Evolutionary conservation across 1,140 invertebrate genomes (phyloP).

Genomic region (Mercenaria mercenaria): DNA sequence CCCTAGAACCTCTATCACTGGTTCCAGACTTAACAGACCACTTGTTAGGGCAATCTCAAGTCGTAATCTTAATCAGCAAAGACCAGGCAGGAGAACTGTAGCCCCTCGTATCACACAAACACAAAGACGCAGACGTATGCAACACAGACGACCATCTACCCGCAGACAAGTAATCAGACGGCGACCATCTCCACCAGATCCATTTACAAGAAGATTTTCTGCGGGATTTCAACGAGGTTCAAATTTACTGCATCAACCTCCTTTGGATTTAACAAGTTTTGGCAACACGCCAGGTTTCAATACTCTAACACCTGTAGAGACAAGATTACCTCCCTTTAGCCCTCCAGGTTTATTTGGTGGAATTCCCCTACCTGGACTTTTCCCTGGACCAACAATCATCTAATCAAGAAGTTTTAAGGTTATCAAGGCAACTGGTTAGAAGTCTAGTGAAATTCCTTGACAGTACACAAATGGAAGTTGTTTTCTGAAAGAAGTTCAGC

Average conservation of each 20-base stretch:
- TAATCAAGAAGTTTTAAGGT: background rate
- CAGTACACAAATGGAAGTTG: too few species aligned
- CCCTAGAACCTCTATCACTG: background rate
- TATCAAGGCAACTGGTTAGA: too few species aligned
- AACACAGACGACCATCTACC: background rate
- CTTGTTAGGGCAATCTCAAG: conserved; percentile 30
- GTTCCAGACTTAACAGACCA: background rate
- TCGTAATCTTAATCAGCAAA: background rate
- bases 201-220: conserved; percentile 52
- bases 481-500: too few species aligned
- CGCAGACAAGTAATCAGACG: background rate
- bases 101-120: background rate
- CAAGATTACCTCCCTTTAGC: background rate
- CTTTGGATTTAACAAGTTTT: conserved; percentile 49
- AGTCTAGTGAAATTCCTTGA: too few species aligned
- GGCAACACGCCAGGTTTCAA: conserved; percentile 13
- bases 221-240: conserved; percentile 56
- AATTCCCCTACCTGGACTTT: background rate
- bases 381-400: background rate
- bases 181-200: conserved; percentile 36
- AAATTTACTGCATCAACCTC: conserved; percentile 39
- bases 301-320: background rate
- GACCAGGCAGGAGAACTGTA: background rate
- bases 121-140: background rate
- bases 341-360: background rate